These are phyloP conservation scores for Bombus impatiens DNA, from an alignment of 1,140 invertebrate genomes.

Conservation along the genomic window DNA sequence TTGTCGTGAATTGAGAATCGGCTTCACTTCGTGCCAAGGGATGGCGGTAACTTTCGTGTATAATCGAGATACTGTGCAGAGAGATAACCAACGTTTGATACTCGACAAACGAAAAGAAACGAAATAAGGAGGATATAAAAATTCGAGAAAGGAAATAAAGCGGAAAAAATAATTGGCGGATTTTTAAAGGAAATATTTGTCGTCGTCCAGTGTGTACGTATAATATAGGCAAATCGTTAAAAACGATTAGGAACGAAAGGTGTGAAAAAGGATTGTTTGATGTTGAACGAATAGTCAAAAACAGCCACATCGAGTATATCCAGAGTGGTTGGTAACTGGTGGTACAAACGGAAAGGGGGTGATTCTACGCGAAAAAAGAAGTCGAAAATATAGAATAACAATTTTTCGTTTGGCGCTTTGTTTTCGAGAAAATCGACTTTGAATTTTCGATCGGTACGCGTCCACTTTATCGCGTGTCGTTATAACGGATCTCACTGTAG, in stretches of 20 bases:
- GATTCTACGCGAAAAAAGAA: no score
- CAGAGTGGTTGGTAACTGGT: no score
- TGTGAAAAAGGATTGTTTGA: not conserved
- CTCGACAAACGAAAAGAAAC: not conserved
- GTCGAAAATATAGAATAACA: no score
- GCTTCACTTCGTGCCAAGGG: slow-evolving; percentile 32
- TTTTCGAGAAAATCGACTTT: no score
- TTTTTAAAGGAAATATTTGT: not conserved
- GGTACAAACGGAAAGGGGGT: no score
- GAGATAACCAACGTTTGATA: slow-evolving; percentile 8
- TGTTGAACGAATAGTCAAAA: not conserved
- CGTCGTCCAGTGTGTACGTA: not conserved
- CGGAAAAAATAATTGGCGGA: not conserved
- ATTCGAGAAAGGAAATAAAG: not conserved
- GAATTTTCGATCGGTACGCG: no score
- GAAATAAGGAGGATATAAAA: not conserved
- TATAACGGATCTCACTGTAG: no score
- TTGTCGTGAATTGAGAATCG: not conserved
- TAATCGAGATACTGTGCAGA: slow-evolving; percentile 2
- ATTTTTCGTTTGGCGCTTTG: no score
- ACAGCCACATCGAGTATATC: not conserved
- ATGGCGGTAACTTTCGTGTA: not conserved
- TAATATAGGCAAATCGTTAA: not conserved
- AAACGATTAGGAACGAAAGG: not conserved
- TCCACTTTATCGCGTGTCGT: no score